Evolutionary conservation across 2,113 vertebrate species (phyloP), one percentile per base, ranked within the genome.

Genomic region (Arvicanthis niloticus): DNA sequence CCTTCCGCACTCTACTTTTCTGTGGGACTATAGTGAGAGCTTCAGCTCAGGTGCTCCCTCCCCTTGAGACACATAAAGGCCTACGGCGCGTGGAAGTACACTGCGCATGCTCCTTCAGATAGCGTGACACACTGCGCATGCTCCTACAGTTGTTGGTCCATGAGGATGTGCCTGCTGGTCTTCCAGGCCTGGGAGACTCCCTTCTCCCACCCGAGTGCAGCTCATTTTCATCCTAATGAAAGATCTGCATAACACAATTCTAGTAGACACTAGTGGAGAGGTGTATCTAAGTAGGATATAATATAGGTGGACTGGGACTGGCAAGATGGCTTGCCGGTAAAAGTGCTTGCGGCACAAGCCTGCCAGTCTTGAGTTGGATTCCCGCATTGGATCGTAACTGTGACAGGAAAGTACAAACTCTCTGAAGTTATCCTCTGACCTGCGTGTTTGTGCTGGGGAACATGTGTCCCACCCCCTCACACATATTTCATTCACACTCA

Each of bases 121-220:
- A 37, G 21, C 15, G 1, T 2, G 10, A n/a, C 72, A 2, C 0
- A 4, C 9, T 45, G 13, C 0, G 2, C 1, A 5, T 7, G 2
- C 8, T 9, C 15, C 60, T 15, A 53, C 5, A 0, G 31, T 15
- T 0, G 1, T 3, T 65, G 0, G 13, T n/a, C n/a, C 1, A 6
- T 0, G 2, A 0, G 37, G 48, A 40, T 45, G 0, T 0, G 48
- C 10, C 68, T 2, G 24, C 10, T 26, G 3, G 45, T 40, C 65
- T n/a, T 7, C 0, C 0, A 5, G 40, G 48, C 45, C 48, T 5
- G 13, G 24, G 8, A 15, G 2, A 3, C 31, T 53, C 7, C 13
- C 19, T 73, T 67, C 88, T 48, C 31, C 60, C 60, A n/a, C 40
- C 40, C 29, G 51, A 73, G 21, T 0, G 17, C 42, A 17, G 58